Base-by-base conservation (phyloP, 1,140 invertebrate species). In the Psilanteris sp. region DNA sequence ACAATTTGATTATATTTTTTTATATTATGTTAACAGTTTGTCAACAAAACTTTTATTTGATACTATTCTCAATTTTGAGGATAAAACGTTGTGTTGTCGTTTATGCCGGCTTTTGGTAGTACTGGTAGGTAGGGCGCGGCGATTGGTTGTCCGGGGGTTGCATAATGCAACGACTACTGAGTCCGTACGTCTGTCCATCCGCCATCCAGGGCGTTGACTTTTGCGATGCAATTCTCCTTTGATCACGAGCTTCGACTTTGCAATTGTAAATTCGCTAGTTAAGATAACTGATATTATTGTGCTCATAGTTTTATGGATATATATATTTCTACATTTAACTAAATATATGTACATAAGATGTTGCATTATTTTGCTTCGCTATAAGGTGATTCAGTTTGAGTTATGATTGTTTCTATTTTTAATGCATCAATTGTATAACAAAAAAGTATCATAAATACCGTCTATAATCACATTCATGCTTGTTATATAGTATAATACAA, bases 121-220 rank as follows among this genome's bases (percentile, higher is more conserved):
- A 14, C 52, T 52, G 54, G 77, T 70, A 72, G 70, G 57, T 55
- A 68, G 73, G 75, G 75, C 50, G 79, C 67, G 75, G 70, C 77
- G 79, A 77, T 67, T 77, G 77, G 77, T 79, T 50, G 77, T 55
- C 77, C 78, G 79, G 67, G 83, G 84, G 83, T 86, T 85, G 83
- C 84, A 85, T 85, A 86, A 85, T 83, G 80, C 83, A 81, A 57
- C 79, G 81, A 84, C 74, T 75, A 80, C 77, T 73, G 79, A 81
- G 82, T 61, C 37, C 15, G 70, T 48, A 29, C 36, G 62, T 67
- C 41, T 50, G 37, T 70, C 61, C 37, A 64, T 59, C 62, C 62
- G 41, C 62, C 78, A 77, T 77, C 46, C 79, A 86, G 84, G 84
- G 83, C 84, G 84, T 86, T 86, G 84, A 86, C 84, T 84, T n/a